These are phyloP conservation scores for Bradynema listronoti DNA, from an alignment of 1,140 invertebrate genomes.

Conservation along the genomic window DNA sequence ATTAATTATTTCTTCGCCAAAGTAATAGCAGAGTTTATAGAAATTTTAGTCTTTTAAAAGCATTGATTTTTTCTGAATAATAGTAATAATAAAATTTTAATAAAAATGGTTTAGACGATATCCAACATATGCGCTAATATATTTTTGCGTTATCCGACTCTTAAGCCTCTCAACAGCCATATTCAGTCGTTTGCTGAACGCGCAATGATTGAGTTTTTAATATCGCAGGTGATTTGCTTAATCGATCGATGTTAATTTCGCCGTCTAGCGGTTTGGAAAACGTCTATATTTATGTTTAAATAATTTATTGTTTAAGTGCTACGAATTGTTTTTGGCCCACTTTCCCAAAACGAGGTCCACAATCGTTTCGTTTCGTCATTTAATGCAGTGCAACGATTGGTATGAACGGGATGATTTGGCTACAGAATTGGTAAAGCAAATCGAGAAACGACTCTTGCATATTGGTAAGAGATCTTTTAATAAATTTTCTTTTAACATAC, in stretches of 20 bases:
- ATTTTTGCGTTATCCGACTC: too few species aligned
- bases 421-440: conserved; percentile 17
- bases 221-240: neutral
- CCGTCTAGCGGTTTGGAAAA: neutral
- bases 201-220: conserved; percentile 4
- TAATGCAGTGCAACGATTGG: conserved; percentile 29
- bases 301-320: conserved; percentile 21
- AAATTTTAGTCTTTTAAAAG: too few species aligned
- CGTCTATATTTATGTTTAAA: neutral
- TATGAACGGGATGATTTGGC: conserved; percentile 41
- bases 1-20: too few species aligned
- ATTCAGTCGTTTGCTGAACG: conserved; percentile 9
- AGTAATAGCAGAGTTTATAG: too few species aligned
- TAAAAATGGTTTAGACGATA: too few species aligned
- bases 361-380: conserved; percentile 11
- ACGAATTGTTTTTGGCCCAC: conserved; percentile 20
- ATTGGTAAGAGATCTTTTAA: conserved; percentile 27
- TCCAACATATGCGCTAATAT: too few species aligned
- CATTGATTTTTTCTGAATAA: too few species aligned
- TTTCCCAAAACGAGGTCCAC: conserved; percentile 16
- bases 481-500: neutral
- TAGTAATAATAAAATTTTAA: too few species aligned
- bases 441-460: conserved; percentile 34
- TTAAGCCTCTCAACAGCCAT: too few species aligned
- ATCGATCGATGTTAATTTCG: neutral